Evolutionary conservation across 2,888 invertebrate genomes (phyloP), one percentile per base, ranked within the genome.

Genomic region (Arctia plantaginis): DNA sequence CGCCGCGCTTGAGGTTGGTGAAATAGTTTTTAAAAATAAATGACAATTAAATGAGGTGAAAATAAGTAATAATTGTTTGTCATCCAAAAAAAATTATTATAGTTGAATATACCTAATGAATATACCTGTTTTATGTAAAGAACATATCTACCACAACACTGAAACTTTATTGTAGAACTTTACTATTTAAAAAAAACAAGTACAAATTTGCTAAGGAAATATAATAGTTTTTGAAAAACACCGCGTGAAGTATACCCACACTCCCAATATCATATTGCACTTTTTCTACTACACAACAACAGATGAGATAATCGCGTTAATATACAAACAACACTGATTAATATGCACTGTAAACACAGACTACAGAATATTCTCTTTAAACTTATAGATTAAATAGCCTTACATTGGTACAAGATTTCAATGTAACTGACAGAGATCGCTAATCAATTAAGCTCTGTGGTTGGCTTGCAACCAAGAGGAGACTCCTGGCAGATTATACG

Each of bases 401-500:
- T n/a, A 67, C 4, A 30, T 67, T 30, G 1, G 41, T 66, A 30
- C 3, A 47, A 47, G 30, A 67, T 23, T 33, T 62, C 18, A 30
- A 67, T 33, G 13, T 15, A 67, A 67, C 51, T 51, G 33, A 18
- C 12, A n/a, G 18, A 18, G 27, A 20, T 69, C 3, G 33, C 33
- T 1, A n/a, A n/a, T 23, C 33, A 30, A 1, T 44, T 71, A 71
- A 65, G 68, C 69, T 13, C 77, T 75, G 15, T 83, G 64, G 27
- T 86, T 79, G 3, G 78, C 72, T 41, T 82, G 77, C 1, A 98
- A 91, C 98, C 98, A 98, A 0, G 92, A 85, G 33, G 96, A 93
- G 3, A 98, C 96, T 3, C 92, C 88, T 0, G 88, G 84, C 66
- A 96, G 96, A 88, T 98, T 97, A 93, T 95, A 27, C 95, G 88